Evolutionary conservation across 2,797 vertebrate genomes (phyloP), one percentile per base, ranked within the genome.

Genomic region (Argya squamiceps): DNA sequence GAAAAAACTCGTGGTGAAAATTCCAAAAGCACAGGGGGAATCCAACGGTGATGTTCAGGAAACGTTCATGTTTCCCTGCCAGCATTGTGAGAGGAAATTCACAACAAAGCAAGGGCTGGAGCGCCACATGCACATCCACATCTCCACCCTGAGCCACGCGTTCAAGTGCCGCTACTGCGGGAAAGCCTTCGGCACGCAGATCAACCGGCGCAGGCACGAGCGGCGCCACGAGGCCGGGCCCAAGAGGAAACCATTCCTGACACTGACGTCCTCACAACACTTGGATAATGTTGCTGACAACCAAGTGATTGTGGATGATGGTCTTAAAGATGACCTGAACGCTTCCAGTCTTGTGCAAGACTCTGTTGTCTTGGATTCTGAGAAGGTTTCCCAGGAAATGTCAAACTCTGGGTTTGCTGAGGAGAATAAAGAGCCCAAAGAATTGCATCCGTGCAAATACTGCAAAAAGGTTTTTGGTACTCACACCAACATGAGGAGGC

Each of bases 381-480:
- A 98, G 88, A 97, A 97, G 6, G 82, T 74, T 36, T 60, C 97
- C 55, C 97, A 97, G 77, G 98, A 98, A 82, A 96, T 87, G 30
- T 93, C 98, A 2, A 98, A 97, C 55, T 87, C 97, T 3, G 95
- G 97, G 18, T 79, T 98, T 20, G 93, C 98, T 24, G 99, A 99
- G 82, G 99, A 99, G 84, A 99, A 98, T 10, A 99, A 98, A 11
- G 99, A 99, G 73, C 98, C 98, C 24, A 99, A 98, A 93, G 99
- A 99, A 73, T 97, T 99, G 75, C 99, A 99, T 92, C 99, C 99
- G 0, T 99, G 99, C 98, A 99, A 99, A 92, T 99, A 99, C 84
- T 99, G 99, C 97, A 99, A 99, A 69, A 99, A 99, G 97, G 98
- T 99, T 41, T 99, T 99, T 91, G 99, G 99, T 79, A 99, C 99